Base-by-base conservation (phyloP, 2,113 vertebrate genomes). In the Phyllostomus hastatus region DNA sequence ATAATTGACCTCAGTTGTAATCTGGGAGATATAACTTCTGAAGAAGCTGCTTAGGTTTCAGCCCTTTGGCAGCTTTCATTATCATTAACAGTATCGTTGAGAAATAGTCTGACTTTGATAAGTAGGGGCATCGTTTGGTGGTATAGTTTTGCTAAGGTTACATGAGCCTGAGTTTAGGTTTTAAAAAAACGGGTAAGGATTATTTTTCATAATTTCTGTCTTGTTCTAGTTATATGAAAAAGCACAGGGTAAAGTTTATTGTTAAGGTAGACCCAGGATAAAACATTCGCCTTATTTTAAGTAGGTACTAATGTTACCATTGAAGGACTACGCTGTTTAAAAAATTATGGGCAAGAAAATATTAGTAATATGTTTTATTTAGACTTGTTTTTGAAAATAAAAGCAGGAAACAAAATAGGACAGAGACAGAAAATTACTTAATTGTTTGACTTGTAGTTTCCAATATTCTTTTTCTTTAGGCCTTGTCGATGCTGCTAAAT, bases 401-500 rank as follows among this genome's bases (percentile, higher is more conserved):
- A 91, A 95, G 0, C 78, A 81, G 59, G 73, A 81, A 35, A 59
- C 83, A 66, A 95, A 28, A 22, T 93, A 82, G 24, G 12, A 41
- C 2, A 82, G 16, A 73, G 31, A 50, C 38, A 90, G 48, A 73
- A 84, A 19, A 2, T 97, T 16, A 93, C 85, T 83, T 83, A 97
- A 52, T 93, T 95, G 85, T 86, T 97, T 97, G 79, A 98, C 95
- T 95, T 95, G 59, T 31, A 88, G 94, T 98, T 94, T 98, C 78
- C 92, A 91, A 96, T 97, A 22, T 10, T 91, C 75, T 97, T 94
- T 98, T 90, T 46, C 97, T 98, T 86, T 96, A 99, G 99, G 99
- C 99, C 98, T 98, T 99, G 97, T 99, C 99, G 92, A 99, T 99
- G 99, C 99, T 99, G 99, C 99, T 99, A 98, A 99, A 99, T 99